Evolutionary conservation across 2,113 vertebrate species (phyloP).

Genomic region (Nematolebias whitei): DNA sequence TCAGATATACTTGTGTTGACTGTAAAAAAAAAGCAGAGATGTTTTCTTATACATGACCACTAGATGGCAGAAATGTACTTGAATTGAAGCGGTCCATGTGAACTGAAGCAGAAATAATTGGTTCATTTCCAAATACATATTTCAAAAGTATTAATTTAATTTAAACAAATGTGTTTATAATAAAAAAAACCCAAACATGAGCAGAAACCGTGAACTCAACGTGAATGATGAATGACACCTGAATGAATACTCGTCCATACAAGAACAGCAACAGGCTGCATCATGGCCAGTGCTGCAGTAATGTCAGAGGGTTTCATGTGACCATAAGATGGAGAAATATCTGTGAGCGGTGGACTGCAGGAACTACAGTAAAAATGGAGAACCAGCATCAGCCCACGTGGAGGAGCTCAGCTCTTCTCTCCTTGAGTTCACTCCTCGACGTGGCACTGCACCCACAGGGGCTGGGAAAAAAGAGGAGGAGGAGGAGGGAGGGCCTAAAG

Average conservation of each 20-base stretch:
- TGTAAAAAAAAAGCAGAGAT: too few relatives aligned
- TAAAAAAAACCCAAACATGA: conserved; percentile 15
- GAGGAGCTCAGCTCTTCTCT: conserved; percentile 53
- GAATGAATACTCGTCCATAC: background rate
- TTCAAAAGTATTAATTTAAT: background rate
- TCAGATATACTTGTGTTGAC: background rate
- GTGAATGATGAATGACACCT: too few relatives aligned
- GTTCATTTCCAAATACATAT: conserved; percentile 35
- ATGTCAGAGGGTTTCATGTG: background rate
- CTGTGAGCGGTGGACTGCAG: conserved; percentile 4
- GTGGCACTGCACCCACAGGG: conserved; percentile 72
- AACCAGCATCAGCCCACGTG: conserved; percentile 50
- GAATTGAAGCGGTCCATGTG: background rate
- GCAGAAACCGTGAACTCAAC: conserved; percentile 32
- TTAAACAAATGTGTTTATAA: too few relatives aligned
- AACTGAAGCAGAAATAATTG: conserved; percentile 20
- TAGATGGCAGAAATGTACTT: conserved; percentile 65
- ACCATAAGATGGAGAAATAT: conserved; percentile 5
- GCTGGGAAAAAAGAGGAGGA: conserved; percentile 48
- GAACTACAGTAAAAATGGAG: conserved; percentile 11
- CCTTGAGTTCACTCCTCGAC: conserved; percentile 63
- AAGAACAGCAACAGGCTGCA: conserved; percentile 3
- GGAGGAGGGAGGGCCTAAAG: conserved; percentile 62
- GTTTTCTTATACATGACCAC: too few relatives aligned
- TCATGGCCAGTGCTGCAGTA: background rate